Conservation (phyloP, 2,113 vertebrate species). For the Sminthopsis crassicaudata region DNA sequence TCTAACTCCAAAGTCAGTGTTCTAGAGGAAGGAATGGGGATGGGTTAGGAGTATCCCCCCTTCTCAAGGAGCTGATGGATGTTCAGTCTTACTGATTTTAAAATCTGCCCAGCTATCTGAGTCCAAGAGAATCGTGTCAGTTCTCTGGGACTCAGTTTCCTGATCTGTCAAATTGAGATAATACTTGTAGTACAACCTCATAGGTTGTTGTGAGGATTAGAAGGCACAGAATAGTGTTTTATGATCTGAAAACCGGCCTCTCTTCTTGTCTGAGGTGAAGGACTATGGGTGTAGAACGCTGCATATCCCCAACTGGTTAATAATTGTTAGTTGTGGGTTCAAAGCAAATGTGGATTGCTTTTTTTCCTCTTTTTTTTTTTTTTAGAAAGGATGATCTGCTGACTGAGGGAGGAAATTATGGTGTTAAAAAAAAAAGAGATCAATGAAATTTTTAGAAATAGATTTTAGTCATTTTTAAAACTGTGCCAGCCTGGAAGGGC, state of each 20-base stretch:
- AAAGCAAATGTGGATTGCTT: background rate
- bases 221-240: background rate
- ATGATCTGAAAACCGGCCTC: background rate
- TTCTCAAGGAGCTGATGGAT: background rate
- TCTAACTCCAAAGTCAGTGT: background rate
- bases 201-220: background rate
- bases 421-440: background rate
- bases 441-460: background rate
- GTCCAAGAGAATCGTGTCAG: background rate
- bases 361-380: background rate
- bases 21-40: background rate
- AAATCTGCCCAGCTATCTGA: background rate
- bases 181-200: background rate
- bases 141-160: background rate
- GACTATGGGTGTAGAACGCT: background rate
- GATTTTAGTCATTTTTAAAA: background rate
- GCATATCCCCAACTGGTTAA: background rate
- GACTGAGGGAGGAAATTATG: background rate
- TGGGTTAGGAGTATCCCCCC: background rate
- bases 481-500: background rate
- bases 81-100: background rate
- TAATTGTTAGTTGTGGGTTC: background rate
- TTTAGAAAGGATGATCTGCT: background rate
- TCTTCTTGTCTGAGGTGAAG: background rate
- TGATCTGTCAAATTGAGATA: background rate